Conservation (phyloP, 2,888 invertebrate species). For the Microplitis manilae region DNA sequence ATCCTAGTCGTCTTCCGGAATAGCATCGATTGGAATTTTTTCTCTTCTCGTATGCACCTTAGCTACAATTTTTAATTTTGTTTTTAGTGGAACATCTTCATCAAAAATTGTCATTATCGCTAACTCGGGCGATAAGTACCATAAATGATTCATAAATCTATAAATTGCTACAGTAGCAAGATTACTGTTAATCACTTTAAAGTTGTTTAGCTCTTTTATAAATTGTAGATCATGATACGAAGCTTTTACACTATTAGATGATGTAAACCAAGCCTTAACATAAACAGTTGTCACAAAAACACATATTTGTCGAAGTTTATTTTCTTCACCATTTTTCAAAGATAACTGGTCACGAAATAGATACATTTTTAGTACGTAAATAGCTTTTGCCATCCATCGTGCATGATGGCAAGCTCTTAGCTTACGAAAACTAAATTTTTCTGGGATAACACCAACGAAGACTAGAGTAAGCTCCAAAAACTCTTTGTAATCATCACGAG, state of each 20-base stretch:
- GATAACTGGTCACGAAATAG: too few species aligned
- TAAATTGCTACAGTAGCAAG: constrained; percentile 19
- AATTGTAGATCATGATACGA: constrained; percentile 22
- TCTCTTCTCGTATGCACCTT: neutral
- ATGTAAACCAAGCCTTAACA: constrained; percentile 27
- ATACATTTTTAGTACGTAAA: too few species aligned
- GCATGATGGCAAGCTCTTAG: too few species aligned
- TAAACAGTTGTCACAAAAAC: too few species aligned
- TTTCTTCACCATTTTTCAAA: too few species aligned
- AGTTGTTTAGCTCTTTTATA: constrained; percentile 18
- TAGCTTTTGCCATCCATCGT: too few species aligned
- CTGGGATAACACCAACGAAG: too few species aligned
- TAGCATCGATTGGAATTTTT: too few species aligned
- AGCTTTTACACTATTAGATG: constrained; percentile 24
- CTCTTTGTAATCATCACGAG: too few species aligned
- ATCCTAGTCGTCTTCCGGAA: too few species aligned
- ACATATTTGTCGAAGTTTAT: neutral
- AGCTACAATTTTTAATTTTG: constrained; percentile 19
- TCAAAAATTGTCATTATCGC: constrained; percentile 19
- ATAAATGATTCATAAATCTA: constrained; percentile 26
- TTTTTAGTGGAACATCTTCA: constrained; percentile 20
- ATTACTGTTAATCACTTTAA: constrained; percentile 17
- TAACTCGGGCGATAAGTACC: constrained; percentile 20
- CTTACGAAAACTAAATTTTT: too few species aligned
- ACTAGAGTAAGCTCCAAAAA: too few species aligned